Percentiles rank a stretch among this genome's conserved stretches.
Conservation (phyloP, 2,113 vertebrate genomes). For the Osmerus eperlanus region DNA sequence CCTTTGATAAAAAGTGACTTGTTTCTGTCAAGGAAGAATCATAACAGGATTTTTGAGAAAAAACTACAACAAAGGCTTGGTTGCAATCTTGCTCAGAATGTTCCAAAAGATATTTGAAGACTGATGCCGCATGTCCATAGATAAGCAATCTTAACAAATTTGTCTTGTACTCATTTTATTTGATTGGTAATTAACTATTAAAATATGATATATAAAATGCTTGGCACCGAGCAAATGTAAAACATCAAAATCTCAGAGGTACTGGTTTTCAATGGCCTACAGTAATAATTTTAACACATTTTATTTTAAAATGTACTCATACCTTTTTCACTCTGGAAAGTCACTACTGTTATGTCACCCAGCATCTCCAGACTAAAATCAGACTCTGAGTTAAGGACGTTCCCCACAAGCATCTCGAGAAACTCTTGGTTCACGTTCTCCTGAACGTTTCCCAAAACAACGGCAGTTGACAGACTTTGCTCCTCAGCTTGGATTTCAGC, state of each 20-base stretch:
- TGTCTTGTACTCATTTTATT: no score
- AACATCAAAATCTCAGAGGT: no score
- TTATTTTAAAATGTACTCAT: conserved; percentile 1
- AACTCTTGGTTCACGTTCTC: conserved; percentile 32
- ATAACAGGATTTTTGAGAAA: not conserved
- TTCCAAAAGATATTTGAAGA: no score
- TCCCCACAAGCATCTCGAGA: conserved; percentile 80
- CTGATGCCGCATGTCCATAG: no score
- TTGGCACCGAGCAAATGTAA: no score
- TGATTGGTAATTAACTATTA: no score
- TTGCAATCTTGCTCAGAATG: no score
- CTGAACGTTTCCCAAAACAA: conserved; percentile 75
- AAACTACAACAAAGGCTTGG: no score
- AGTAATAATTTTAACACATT: no score
- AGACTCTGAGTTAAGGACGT: conserved; percentile 47
- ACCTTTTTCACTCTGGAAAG: conserved; percentile 73
- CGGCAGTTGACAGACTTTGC: conserved; percentile 21
- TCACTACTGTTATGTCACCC: conserved; percentile 68
- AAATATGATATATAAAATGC: no score
- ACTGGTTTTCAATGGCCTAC: not conserved
- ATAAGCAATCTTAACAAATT: no score
- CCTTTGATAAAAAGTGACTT: conserved; percentile 59
- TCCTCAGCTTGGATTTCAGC: conserved; percentile 11
- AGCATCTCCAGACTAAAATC: conserved; percentile 77
- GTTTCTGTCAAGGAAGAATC: conserved; percentile 60